phyloP scores from a whole-genome alignment of 1,140 invertebrate species.

The Varroa destructor region DNA sequence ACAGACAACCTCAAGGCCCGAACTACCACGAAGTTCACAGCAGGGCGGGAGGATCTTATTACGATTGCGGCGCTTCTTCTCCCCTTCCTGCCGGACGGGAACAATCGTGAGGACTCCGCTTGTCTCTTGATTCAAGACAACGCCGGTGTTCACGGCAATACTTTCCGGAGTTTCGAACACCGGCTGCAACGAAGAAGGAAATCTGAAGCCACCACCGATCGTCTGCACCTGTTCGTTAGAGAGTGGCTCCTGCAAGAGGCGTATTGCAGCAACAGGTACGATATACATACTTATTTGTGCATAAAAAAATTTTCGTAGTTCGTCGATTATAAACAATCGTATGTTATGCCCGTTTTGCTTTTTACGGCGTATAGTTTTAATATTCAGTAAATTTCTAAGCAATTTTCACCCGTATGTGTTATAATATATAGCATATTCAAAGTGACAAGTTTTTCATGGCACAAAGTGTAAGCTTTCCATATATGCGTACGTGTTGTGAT shows the following conservation, averaged over 20 bases:
- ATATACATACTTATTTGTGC: too few species aligned
- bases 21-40: slow-evolving; percentile 8
- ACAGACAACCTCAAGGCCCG: slow-evolving; percentile 15
- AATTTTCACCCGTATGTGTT: too few species aligned
- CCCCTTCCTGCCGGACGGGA: slow-evolving; percentile 14
- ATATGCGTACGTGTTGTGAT: too few species aligned
- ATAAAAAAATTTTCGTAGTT: too few species aligned
- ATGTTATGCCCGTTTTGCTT: too few species aligned
- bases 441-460: too few species aligned
- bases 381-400: too few species aligned
- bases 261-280: too few species aligned
- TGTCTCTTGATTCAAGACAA: neutral
- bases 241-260: neutral
- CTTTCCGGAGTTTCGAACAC: slow-evolving; percentile 21
- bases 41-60: slow-evolving; percentile 17
- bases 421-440: too few species aligned
- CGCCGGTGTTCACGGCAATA: slow-evolving; percentile 2
- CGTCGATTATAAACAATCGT: too few species aligned
- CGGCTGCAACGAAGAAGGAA: slow-evolving; percentile 13
- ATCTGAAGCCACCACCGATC: slow-evolving; percentile 8
- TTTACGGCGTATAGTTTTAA: too few species aligned
- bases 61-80: slow-evolving; percentile 14
- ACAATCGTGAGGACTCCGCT: slow-evolving; percentile 25
- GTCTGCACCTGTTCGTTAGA: slow-evolving; percentile 6
- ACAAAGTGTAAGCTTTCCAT: too few species aligned